Evolutionary conservation across 2,888 invertebrate species (phyloP), one percentile per base, ranked within the genome.

Genomic region (Parapristionchus giblindavisi): DNA sequence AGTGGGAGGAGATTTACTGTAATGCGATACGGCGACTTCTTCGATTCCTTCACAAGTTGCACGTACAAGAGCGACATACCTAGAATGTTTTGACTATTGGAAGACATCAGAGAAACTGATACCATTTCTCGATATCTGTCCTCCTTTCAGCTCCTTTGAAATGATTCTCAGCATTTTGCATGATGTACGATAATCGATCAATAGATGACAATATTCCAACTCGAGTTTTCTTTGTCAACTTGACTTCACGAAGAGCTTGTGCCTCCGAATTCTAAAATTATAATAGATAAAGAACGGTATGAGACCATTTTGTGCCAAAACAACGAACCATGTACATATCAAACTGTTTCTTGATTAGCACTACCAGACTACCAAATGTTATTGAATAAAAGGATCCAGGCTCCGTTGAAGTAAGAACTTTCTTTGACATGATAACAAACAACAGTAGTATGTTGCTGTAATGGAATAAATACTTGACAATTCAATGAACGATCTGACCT

Each of bases 401-500:
- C 36, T 73, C 73, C 8, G 40, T 73, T 3, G 73, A 51, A 38
- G 94, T 63, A 40, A 83, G 71, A 1, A 82, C 80, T 88, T 97
- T 96, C 87, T 94, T 93, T 80, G 94, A 94, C 85, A 96, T 91
- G 82, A 94, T 92, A 21, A 96, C 96, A 87, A 97, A 91, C 78
- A 96, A 93, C 84, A 95, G 94, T 92, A 97, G 93, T 72, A 94
- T 95, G 88, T 95, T 95, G 89, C 95, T 96, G 86, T 43, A 88
- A 86, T 87, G 75, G 8, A 43, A 14, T 43, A 17, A 43, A 14
- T 43, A 17, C 11, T 54, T 54, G 8, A 6, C 21, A n/a, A n/a
- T 54, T n/a, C 56, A 56, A 4, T 11, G 29, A 21, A 24, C 48
- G 2, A 24, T 6, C 36, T 52, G 24, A 78, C 81, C 79, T 80